phyloP scores from a whole-genome alignment of 1,140 invertebrate genomes.

The Ladona fulva region DNA sequence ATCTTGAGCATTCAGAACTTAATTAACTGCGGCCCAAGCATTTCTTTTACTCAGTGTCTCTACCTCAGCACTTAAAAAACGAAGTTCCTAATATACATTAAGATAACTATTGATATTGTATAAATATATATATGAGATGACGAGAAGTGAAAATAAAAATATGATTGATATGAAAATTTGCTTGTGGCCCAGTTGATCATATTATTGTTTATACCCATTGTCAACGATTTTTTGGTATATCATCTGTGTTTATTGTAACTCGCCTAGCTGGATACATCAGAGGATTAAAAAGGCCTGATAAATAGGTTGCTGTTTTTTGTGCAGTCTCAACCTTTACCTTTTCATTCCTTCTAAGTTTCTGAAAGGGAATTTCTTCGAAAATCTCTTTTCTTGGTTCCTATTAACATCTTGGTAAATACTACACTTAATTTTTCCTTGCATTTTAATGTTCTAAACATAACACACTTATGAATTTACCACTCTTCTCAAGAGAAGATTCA shows the following conservation, averaged over 20 bases:
- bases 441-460: too few species aligned
- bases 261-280: background rate
- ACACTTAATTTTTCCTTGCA: too few species aligned
- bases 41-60: background rate
- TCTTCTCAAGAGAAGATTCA: too few species aligned
- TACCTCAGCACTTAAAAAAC: conserved; percentile 1
- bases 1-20: background rate
- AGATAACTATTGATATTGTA: conserved; percentile 11
- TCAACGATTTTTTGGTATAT: conserved; percentile 15
- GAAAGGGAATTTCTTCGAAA: too few species aligned
- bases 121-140: conserved; percentile 18
- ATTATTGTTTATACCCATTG: conserved; percentile 12
- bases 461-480: too few species aligned
- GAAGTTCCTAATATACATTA: conserved; percentile 7
- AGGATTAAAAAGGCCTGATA: background rate
- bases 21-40: background rate
- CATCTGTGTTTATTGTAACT: conserved; percentile 18
- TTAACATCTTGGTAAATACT: too few species aligned
- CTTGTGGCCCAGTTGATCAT: background rate
- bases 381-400: too few species aligned
- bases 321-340: background rate
- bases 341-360: background rate
- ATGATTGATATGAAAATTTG: background rate
- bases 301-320: background rate
- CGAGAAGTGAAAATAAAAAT: background rate